These are phyloP conservation scores for Brachystomella parvula DNA, from an alignment of 1,140 invertebrate genomes.

Conservation along the genomic window DNA sequence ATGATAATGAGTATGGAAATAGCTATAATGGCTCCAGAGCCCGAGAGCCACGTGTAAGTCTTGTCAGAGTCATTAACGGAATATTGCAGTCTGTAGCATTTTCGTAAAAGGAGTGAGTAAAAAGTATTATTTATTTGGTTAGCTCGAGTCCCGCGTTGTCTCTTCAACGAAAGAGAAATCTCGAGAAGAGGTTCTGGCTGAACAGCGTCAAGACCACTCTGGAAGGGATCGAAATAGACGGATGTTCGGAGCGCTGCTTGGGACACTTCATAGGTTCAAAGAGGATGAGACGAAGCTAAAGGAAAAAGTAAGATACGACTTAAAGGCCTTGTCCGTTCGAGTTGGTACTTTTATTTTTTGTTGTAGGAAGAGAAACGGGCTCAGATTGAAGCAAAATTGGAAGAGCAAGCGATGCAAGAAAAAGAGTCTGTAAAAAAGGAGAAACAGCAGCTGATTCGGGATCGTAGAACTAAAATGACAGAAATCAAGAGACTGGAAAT, in stretches of 20 bases:
- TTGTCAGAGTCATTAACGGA: no score
- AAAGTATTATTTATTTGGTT: background rate
- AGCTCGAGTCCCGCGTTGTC: slow-evolving; percentile 35
- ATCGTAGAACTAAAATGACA: slow-evolving; percentile 74
- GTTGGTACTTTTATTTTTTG: slow-evolving; percentile 4
- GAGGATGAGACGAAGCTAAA: slow-evolving; percentile 85
- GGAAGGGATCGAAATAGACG: slow-evolving; percentile 61
- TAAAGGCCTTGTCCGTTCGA: no score
- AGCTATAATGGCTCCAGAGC: no score
- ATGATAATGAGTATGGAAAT: slow-evolving; percentile 9
- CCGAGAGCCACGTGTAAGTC: no score
- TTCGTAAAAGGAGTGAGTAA: slow-evolving; percentile 2
- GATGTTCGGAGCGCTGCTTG: slow-evolving; percentile 90
- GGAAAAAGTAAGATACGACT: slow-evolving; percentile 47
- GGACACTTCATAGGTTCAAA: slow-evolving; percentile 89
- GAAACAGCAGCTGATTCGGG: slow-evolving; percentile 72
- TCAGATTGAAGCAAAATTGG: slow-evolving; percentile 85
- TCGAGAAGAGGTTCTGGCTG: slow-evolving; percentile 66
- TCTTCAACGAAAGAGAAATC: slow-evolving; percentile 44
- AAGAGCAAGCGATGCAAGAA: slow-evolving; percentile 79
- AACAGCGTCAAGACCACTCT: slow-evolving; percentile 63
- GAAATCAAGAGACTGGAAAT: slow-evolving; percentile 82
- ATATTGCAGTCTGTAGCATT: background rate
- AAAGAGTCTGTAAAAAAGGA: slow-evolving; percentile 76
- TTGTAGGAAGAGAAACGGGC: slow-evolving; percentile 67